These are phyloP conservation scores for Ectemnius continuus DNA, from an alignment of 2,888 invertebrate species.

Conservation along the genomic window DNA sequence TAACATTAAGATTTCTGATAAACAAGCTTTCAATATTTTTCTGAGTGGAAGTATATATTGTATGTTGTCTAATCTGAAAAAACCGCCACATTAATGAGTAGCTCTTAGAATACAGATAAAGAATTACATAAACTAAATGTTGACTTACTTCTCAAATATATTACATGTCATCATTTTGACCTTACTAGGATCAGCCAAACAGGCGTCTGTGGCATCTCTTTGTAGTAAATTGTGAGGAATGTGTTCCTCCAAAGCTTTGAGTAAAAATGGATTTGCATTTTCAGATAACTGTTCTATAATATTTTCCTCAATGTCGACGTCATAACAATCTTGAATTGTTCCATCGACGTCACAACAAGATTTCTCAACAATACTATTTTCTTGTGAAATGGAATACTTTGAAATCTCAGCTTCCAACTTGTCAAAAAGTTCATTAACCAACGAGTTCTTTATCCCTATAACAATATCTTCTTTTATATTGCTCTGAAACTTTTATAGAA, in stretches of 20 bases:
- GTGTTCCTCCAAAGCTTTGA: slow-evolving; percentile 78
- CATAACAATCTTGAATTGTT: slow-evolving; percentile 20
- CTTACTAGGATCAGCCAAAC: not conserved
- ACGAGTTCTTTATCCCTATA: slow-evolving; percentile 64
- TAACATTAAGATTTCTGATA: slow-evolving; percentile 77
- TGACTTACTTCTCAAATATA: slow-evolving; percentile 50
- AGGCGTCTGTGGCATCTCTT: slow-evolving; percentile 46
- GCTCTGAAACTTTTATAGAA: not conserved
- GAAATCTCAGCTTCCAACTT: slow-evolving; percentile 66
- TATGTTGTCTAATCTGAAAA: slow-evolving; percentile 63
- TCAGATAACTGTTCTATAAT: slow-evolving; percentile 67
- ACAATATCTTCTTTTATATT: slow-evolving; percentile 22
- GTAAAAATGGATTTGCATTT: slow-evolving; percentile 76
- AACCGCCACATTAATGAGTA: not conserved
- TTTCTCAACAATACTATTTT: not conserved
- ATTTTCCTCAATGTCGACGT: slow-evolving; percentile 64
- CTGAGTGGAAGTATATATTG: slow-evolving; percentile 75
- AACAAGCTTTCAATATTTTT: slow-evolving; percentile 75
- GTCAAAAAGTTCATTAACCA: slow-evolving; percentile 67
- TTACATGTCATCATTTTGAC: slow-evolving; percentile 14
- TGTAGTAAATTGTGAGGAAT: slow-evolving; percentile 63
- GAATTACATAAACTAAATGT: not conserved
- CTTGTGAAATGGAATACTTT: slow-evolving; percentile 54
- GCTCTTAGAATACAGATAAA: too few species aligned
- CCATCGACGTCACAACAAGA: slow-evolving; percentile 36